Conservation (phyloP, 2,113 vertebrate species). For the Aix galericulata region DNA sequence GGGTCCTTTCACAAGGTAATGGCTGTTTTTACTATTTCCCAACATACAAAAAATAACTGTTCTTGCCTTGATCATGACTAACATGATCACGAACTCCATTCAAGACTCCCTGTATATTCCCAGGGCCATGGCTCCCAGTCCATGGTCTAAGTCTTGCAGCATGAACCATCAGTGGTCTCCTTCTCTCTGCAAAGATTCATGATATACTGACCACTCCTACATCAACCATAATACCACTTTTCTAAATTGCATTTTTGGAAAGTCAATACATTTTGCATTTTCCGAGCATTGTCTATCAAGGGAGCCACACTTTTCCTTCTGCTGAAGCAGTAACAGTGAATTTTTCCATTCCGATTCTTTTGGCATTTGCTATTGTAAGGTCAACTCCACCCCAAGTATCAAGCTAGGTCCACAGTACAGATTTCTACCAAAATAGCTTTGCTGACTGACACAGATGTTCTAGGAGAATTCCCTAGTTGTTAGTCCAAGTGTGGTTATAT, state of each 20-base stretch:
- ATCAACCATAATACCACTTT: background rate
- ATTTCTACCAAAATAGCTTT: conserved; percentile 43
- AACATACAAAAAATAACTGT: background rate
- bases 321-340: background rate
- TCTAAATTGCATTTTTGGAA: background rate
- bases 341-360: conserved; percentile 13
- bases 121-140: background rate
- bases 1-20: background rate
- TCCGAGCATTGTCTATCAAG: background rate
- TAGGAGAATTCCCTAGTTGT: conserved; percentile 34
- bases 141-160: background rate
- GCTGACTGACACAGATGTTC: conserved; percentile 36
- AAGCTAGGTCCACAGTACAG: background rate
- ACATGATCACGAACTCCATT: background rate
- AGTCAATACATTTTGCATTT: background rate
- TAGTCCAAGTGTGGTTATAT: background rate
- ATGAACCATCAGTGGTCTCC: background rate
- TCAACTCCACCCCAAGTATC: background rate
- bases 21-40: background rate
- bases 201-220: background rate
- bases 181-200: background rate
- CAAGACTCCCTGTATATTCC: background rate
- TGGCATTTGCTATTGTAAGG: conserved; percentile 25
- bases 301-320: background rate
- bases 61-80: background rate